These are phyloP conservation scores for Cyprinodon diabolis DNA, from an alignment of 2,797 vertebrate species.

Conservation along the genomic window DNA sequence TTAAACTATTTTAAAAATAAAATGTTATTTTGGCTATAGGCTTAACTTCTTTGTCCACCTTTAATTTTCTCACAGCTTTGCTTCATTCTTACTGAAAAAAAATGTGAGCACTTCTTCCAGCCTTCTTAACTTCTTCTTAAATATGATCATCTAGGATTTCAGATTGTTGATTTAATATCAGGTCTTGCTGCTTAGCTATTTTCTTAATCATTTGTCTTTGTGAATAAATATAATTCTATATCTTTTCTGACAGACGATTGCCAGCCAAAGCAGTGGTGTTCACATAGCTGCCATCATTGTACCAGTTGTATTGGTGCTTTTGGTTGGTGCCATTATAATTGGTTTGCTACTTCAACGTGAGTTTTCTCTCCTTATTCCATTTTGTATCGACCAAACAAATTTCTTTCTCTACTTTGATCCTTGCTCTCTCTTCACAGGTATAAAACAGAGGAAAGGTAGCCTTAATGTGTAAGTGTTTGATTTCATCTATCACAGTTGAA, in stretches of 20 bases:
- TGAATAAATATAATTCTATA: neutral
- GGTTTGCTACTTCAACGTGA: conserved; percentile 63
- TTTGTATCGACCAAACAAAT: neutral
- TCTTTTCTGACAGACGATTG: conserved; percentile 38
- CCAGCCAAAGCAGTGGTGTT: conserved; percentile 6
- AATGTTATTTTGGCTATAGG: neutral
- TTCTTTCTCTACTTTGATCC: neutral
- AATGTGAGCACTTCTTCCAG: no score
- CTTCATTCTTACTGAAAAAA: no score
- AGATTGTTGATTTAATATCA: neutral
- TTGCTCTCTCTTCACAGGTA: conserved; percentile 44
- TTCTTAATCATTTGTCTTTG: neutral
- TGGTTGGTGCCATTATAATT: conserved; percentile 28
- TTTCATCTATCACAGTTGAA: neutral
- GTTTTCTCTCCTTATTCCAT: conserved; percentile 27
- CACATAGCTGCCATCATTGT: conserved; percentile 57
- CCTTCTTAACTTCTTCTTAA: no score
- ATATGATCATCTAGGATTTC: neutral
- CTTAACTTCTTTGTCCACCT: neutral
- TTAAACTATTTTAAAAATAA: no score
- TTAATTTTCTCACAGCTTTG: no score
- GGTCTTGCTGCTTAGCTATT: neutral
- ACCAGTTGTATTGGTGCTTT: conserved; percentile 53
- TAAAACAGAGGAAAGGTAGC: conserved; percentile 47
- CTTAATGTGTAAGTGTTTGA: conserved; percentile 59